Percentiles rank a stretch among this genome's conserved stretches.
phyloP scores from a whole-genome alignment of 37 sponge, comb jelly and placozoan species.

The Spongia lamella region DNA sequence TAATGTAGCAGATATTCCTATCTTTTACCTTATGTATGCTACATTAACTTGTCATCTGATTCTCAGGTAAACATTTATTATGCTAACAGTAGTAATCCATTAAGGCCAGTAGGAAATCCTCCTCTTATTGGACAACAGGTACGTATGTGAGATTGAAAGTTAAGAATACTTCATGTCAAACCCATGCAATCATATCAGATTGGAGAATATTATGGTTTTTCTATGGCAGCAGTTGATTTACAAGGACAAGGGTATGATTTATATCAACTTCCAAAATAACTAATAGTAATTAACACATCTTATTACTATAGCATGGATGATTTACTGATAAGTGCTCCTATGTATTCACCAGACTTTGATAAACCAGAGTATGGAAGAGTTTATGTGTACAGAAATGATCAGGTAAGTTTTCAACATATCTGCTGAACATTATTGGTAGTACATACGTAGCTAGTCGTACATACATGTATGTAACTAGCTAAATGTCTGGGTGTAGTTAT shows the following conservation, averaged over 20 bases:
- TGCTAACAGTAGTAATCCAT: too few species aligned
- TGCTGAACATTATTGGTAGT: too few species aligned
- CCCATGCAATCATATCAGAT: neutral
- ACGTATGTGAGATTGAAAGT: too few species aligned
- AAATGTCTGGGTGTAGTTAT: too few species aligned
- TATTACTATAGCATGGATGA: constrained; percentile 51
- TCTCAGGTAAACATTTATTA: too few species aligned
- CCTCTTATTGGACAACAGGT: too few species aligned
- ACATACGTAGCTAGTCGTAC: neutral
- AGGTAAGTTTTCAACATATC: constrained; percentile 22
- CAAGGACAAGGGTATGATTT: constrained; percentile 30
- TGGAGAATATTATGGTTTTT: constrained; percentile 22
- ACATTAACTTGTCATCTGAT: too few species aligned
- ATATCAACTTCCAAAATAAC: too few species aligned
- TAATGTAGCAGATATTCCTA: too few species aligned
- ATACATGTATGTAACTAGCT: neutral
- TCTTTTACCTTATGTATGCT: too few species aligned
- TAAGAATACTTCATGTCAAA: neutral
- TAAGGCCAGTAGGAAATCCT: too few species aligned
- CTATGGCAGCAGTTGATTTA: constrained; percentile 31
- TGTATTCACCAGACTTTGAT: constrained; percentile 12
- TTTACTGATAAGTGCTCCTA: constrained; percentile 74
- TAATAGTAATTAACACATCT: too few species aligned
- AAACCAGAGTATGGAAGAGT: constrained; percentile 72
- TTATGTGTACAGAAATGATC: constrained; percentile 59